Percentiles rank a stretch among this genome's conserved stretches.
Evolutionary conservation across 2,797 vertebrate species (phyloP).

Genomic region (Urocyon cinereoargenteus): DNA sequence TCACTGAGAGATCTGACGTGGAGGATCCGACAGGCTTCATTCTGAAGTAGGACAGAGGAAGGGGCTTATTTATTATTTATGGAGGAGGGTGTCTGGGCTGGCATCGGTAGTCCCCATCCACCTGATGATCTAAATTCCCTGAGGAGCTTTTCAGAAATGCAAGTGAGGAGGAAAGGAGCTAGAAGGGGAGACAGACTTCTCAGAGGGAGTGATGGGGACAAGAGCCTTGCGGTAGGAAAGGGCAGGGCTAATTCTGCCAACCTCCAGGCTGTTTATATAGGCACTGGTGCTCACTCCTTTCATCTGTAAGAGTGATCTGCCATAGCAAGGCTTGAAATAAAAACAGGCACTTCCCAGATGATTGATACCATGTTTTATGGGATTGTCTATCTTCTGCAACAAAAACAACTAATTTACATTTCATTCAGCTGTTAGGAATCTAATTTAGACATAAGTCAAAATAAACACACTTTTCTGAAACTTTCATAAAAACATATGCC

Average conservation of each 20-base stretch:
- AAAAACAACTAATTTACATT: slow-evolving; percentile 81
- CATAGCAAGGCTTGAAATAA: background rate
- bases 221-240: background rate
- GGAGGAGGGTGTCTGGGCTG: background rate
- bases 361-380: slow-evolving; percentile 72
- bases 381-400: slow-evolving; percentile 71
- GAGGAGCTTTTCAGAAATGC: background rate
- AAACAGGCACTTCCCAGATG: slow-evolving; percentile 43
- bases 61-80: background rate
- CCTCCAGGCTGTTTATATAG: background rate
- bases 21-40: background rate
- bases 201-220: background rate
- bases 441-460: slow-evolving; percentile 81
- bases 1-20: background rate
- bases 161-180: background rate
- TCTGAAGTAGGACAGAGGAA: background rate
- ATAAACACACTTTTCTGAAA: slow-evolving; percentile 81
- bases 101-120: background rate
- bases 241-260: fast-evolving
- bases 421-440: slow-evolving; percentile 74
- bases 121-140: background rate
- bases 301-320: background rate
- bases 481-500: slow-evolving; percentile 81
- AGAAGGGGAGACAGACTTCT: background rate
- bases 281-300: background rate